Conservation (phyloP, 2,797 vertebrate species). For the Poecilia wingei region DNA sequence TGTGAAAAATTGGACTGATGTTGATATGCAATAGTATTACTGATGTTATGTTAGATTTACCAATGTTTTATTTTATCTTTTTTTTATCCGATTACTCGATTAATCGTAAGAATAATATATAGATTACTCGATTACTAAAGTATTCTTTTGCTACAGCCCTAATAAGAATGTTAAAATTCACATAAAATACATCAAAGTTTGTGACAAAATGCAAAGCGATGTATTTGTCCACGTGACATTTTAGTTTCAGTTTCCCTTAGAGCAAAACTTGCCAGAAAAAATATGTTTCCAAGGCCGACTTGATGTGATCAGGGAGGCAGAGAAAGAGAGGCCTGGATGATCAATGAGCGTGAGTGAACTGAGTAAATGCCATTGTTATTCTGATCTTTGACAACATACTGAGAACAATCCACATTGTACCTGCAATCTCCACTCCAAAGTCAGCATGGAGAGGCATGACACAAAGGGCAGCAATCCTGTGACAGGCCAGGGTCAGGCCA, state of each 20-base stretch:
- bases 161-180: background rate
- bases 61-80: too few species aligned
- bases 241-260: conserved; percentile 8
- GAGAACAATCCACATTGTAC: conserved; percentile 91
- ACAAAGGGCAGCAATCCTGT: conserved; percentile 83
- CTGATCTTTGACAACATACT: conserved; percentile 82
- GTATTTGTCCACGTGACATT: background rate
- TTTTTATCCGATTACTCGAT: too few species aligned
- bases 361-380: conserved; percentile 86
- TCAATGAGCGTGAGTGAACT: conserved; percentile 81
- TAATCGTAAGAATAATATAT: too few species aligned
- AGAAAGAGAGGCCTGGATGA: conserved; percentile 69
- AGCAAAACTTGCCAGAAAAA: conserved; percentile 29
- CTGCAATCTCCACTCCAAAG: conserved; percentile 91
- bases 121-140: too few species aligned
- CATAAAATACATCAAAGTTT: background rate
- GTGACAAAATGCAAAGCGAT: background rate
- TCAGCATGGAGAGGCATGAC: conserved; percentile 81
- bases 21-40: too few species aligned
- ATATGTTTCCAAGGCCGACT: conserved; percentile 23
- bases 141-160: too few species aligned
- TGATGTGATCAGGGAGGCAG: conserved; percentile 78
- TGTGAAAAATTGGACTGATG: too few species aligned
- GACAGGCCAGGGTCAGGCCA: conserved; percentile 82
- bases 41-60: too few species aligned